Conservation (phyloP, 2,888 invertebrate species). For the Lottia scabra region DNA sequence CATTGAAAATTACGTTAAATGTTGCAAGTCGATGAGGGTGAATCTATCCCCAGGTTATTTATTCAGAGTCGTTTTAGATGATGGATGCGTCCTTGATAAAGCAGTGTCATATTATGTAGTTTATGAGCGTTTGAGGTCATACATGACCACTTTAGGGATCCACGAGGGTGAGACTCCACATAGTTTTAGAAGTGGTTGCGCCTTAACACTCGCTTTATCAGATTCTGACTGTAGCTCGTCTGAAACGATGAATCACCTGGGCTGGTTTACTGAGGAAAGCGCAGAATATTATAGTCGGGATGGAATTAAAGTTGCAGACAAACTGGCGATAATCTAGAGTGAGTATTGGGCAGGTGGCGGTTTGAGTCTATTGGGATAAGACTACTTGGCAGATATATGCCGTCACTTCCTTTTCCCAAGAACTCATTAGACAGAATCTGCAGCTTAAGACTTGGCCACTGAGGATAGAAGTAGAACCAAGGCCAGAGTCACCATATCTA, state of each 20-base stretch:
- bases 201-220: neutral
- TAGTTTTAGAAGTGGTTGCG: neutral
- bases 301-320: too few species aligned
- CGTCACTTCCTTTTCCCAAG: too few species aligned
- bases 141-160: constrained; percentile 1
- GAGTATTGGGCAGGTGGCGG: too few species aligned
- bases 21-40: neutral
- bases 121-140: neutral
- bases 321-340: too few species aligned
- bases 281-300: neutral
- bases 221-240: neutral
- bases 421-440: too few species aligned
- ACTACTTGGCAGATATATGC: too few species aligned
- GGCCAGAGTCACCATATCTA: too few species aligned
- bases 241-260: neutral
- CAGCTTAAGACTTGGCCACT: too few species aligned
- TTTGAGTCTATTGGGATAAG: too few species aligned
- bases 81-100: neutral
- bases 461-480: too few species aligned
- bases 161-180: neutral
- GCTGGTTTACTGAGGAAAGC: neutral
- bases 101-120: neutral
- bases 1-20: neutral
- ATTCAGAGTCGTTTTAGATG: neutral
- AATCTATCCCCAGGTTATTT: neutral